Conservation (phyloP, 1,140 invertebrate species). For the Pseudoatta argentina region DNA sequence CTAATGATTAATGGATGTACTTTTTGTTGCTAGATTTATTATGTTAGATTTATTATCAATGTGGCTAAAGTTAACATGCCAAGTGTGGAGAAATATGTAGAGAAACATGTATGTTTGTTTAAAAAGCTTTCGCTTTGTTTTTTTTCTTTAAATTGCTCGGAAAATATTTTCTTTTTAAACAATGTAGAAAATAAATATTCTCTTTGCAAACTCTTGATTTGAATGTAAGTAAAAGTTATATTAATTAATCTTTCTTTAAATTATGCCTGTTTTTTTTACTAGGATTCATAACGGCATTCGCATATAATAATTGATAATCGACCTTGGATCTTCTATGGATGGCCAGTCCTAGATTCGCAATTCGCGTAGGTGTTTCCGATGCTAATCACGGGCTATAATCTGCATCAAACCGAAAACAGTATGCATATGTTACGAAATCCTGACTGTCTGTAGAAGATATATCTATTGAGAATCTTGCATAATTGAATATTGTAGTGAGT, state of each 20-base stretch:
- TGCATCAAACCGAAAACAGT: constrained; percentile 46
- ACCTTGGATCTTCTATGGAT: constrained; percentile 59
- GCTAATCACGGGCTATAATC: constrained; percentile 53
- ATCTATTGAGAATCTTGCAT: not conserved
- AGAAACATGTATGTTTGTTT: not conserved
- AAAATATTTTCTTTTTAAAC: not conserved
- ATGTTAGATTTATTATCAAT: constrained; percentile 7
- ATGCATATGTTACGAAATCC: constrained; percentile 26
- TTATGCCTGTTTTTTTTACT: not conserved
- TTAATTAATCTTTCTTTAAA: not conserved
- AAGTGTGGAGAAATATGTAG: not conserved
- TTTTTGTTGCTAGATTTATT: constrained; percentile 14
- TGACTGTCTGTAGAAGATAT: not conserved
- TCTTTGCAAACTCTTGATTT: not conserved
- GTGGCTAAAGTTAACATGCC: not conserved
- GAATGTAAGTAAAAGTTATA: not conserved
- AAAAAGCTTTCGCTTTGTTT: not conserved
- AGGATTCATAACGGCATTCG: not conserved
- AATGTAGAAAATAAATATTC: not conserved
- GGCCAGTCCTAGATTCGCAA: constrained; percentile 64
- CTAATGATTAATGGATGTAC: constrained; percentile 41
- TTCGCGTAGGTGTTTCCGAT: constrained; percentile 40
- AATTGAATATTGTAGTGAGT: not conserved
- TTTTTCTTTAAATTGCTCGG: not conserved
- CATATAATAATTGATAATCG: constrained; percentile 32